phyloP scores from a whole-genome alignment of 2,888 invertebrate genomes.

The Sepioteuthis lessoniana region DNA sequence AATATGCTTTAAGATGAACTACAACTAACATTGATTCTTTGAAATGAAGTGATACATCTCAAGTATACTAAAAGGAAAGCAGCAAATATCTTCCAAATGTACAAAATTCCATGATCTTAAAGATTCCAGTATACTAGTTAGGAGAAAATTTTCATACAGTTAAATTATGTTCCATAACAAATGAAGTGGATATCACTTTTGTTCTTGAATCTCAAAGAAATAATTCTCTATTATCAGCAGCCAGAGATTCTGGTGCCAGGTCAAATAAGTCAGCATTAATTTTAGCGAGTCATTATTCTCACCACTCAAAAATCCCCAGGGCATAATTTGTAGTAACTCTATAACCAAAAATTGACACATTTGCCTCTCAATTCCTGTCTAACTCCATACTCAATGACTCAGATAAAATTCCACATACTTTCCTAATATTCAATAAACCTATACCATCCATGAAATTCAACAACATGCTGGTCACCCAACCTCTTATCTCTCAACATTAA shows the following conservation, averaged over 20 bases:
- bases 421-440: constrained; percentile 33
- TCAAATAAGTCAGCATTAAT: neutral
- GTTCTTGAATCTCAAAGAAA: neutral
- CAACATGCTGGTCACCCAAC: neutral
- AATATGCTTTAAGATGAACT: neutral
- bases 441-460: constrained; percentile 10
- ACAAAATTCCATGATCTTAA: neutral
- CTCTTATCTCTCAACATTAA: constrained; percentile 3
- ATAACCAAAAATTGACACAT: neutral
- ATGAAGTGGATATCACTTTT: neutral
- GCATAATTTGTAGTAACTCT: neutral
- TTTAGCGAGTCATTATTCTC: neutral
- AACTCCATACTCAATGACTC: neutral
- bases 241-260: neutral
- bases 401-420: neutral
- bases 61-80: neutral
- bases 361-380: neutral
- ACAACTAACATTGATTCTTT: neutral
- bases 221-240: neutral
- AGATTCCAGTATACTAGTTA: neutral
- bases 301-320: neutral
- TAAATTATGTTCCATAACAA: neutral
- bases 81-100: neutral
- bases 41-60: neutral
- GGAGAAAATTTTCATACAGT: neutral